Conservation (phyloP, 2,888 invertebrate species). For the Andrena trimmerana region DNA sequence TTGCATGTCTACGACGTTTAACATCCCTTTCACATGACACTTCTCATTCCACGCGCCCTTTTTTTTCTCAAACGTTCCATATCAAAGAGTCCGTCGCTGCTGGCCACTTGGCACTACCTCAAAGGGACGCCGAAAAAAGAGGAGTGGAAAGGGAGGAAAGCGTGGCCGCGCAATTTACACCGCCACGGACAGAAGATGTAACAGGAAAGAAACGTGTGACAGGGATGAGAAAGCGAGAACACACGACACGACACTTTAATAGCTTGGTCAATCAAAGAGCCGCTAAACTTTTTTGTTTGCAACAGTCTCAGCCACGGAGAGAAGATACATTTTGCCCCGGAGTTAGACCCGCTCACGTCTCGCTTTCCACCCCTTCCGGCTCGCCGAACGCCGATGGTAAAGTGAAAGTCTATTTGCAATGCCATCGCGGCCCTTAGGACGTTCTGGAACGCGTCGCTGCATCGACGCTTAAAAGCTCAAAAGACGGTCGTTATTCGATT, state of each 20-base stretch:
- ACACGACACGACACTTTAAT: conserved; percentile 23
- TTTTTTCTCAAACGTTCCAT: not conserved
- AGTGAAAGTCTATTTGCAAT: conserved; percentile 35
- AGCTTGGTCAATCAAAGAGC: conserved; percentile 23
- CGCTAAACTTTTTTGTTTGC: conserved; percentile 10
- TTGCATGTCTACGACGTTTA: not conserved
- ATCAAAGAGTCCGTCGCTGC: conserved; percentile 3
- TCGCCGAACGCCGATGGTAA: not conserved
- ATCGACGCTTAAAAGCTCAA: conserved; percentile 1
- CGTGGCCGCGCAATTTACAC: conserved; percentile 8
- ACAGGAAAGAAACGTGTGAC: not conserved
- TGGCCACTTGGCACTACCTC: conserved; percentile 22
- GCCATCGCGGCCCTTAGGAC: conserved; percentile 17
- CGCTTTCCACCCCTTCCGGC: conserved; percentile 20
- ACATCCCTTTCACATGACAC: not conserved
- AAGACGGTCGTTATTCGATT: not conserved
- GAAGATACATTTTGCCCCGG: conserved; percentile 4
- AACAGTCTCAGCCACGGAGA: not conserved
- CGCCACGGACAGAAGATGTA: not conserved
- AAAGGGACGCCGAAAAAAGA: conserved; percentile 12
- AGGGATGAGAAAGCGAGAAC: conserved; percentile 1
- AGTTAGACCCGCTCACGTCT: not conserved
- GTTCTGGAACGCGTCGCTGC: conserved; percentile 7
- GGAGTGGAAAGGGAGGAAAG: not conserved
- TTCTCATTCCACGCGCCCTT: not conserved